A percentile compares a stretch with the other conserved stretches of the same genome.
These are phyloP conservation scores for Caenorhabditis sulstoni DNA, from an alignment of 2,888 invertebrate genomes.

Conservation along the genomic window DNA sequence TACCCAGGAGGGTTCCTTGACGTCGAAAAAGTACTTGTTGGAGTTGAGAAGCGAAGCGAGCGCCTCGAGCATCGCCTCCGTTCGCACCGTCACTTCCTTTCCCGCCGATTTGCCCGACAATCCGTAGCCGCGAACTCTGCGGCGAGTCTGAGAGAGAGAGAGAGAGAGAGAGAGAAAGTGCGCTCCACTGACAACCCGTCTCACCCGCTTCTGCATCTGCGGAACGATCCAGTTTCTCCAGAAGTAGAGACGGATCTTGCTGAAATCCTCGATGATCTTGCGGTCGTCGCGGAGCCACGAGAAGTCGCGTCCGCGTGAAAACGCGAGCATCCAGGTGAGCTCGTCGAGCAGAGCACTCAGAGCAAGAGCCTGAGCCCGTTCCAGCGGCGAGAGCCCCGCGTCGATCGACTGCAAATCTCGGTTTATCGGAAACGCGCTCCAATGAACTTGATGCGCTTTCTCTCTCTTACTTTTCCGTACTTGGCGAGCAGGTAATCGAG, in stretches of 20 bases:
- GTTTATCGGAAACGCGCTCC: too few relatives aligned
- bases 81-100: conserved; percentile 42
- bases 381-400: conserved; percentile 38
- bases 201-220: conserved; percentile 49
- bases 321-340: conserved; percentile 59
- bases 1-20: conserved; percentile 53
- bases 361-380: conserved; percentile 57
- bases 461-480: conserved; percentile 44
- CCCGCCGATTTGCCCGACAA: conserved; percentile 43
- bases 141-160: conserved; percentile 24
- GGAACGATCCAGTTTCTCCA: conserved; percentile 58
- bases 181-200: background rate
- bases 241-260: conserved; percentile 45
- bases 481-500: conserved; percentile 50
- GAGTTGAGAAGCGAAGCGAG: conserved; percentile 37
- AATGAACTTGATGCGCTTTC: too few relatives aligned
- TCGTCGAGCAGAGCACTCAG: conserved; percentile 57
- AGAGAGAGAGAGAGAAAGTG: too few relatives aligned
- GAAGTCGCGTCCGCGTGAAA: conserved; percentile 49
- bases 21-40: conserved; percentile 55
- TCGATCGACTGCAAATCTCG: conserved; percentile 57
- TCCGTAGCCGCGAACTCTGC: conserved; percentile 55
- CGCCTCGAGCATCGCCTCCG: conserved; percentile 57
- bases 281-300: conserved; percentile 55
- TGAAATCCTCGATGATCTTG: conserved; percentile 53